Percentiles rank a stretch among this genome's conserved stretches.
Evolutionary conservation across 1,140 invertebrate genomes (phyloP).

Genomic region (Agrypnia vestita): DNA sequence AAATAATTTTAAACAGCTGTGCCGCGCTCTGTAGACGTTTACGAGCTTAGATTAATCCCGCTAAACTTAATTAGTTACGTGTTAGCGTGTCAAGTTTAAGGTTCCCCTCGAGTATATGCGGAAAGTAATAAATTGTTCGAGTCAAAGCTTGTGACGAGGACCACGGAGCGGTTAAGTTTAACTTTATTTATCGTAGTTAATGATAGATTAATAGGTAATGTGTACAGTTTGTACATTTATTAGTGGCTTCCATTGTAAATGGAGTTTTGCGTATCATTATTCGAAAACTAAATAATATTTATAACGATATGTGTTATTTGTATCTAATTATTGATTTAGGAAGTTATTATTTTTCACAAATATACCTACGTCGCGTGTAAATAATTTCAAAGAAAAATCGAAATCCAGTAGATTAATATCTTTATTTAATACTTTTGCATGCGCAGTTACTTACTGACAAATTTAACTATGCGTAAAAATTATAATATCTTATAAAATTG

Average conservation of each 20-base stretch:
- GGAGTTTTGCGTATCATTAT: slow-evolving; percentile 20
- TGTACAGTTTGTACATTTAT: slow-evolving; percentile 24
- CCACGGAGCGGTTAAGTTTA: slow-evolving; percentile 35
- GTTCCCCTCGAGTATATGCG: neutral
- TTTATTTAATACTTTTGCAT: slow-evolving; percentile 21
- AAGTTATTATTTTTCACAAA: slow-evolving; percentile 25
- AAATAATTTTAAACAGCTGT: slow-evolving; percentile 24
- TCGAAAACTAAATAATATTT: slow-evolving; percentile 6
- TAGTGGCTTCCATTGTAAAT: slow-evolving; percentile 46
- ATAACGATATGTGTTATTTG: slow-evolving; percentile 12
- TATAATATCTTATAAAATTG: neutral
- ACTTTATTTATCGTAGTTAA: slow-evolving; percentile 47
- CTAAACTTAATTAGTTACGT: slow-evolving; percentile 31
- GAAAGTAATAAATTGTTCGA: slow-evolving; percentile 10
- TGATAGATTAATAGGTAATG: slow-evolving; percentile 21
- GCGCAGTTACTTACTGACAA: slow-evolving; percentile 13
- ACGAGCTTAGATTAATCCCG: slow-evolving; percentile 6
- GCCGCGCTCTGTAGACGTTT: neutral
- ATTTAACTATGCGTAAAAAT: slow-evolving; percentile 6
- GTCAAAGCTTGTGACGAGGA: slow-evolving; percentile 50
- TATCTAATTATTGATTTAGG: slow-evolving; percentile 13
- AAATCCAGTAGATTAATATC: neutral
- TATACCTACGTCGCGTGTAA: neutral
- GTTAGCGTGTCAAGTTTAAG: slow-evolving; percentile 41
- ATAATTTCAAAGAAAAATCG: neutral